Evolutionary conservation across 1,140 invertebrate species (phyloP), one percentile per base, ranked within the genome.

Genomic region (Meloidogyne hapla): DNA sequence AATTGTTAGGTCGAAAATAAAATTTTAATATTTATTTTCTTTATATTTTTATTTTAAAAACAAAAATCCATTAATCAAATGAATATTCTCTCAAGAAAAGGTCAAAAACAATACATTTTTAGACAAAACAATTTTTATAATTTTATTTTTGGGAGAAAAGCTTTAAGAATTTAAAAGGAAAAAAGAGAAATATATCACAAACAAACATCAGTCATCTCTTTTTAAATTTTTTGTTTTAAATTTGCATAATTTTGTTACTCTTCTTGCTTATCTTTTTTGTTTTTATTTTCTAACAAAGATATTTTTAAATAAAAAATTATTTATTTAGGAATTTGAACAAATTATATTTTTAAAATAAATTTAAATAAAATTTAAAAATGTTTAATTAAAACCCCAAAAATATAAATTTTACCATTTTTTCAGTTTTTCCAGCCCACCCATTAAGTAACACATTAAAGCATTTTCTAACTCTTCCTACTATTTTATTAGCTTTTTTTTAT

Each of bases 41-140:
- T n/a, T n/a, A n/a, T n/a, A n/a, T 33, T 33, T 33, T 33, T 33
- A 33, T 33, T 56, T 56, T 56, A 56, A n/a, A 21, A 56, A 56
- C 33, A 56, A 56, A 5, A 48, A 48, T 5, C 48, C 18, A 56
- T 56, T 56, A 56, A 56, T 56, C 48, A 56, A 56, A 56, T 56
- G 45, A 48, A 48, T 18, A 33, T n/a, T n/a, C 33, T 33, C 33
- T 33, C 15, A 48, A 48, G 15, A 56, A 56, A 56, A 56, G 48
- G 48, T 56, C 48, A 56, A 56, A 45, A 56, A 56, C 48, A 56
- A 56, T 56, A 56, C 18, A 56, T 56, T 56, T 56, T 56, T 15
- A n/a, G 6, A 6, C 4, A 15, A 15, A 15, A 15, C 18, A 56
- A 56, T n/a, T 15, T 18, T 48, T 48, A 18, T 48, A 48, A 48